Conservation (phyloP, 2,797 vertebrate species). For the Cygnus olor region DNA sequence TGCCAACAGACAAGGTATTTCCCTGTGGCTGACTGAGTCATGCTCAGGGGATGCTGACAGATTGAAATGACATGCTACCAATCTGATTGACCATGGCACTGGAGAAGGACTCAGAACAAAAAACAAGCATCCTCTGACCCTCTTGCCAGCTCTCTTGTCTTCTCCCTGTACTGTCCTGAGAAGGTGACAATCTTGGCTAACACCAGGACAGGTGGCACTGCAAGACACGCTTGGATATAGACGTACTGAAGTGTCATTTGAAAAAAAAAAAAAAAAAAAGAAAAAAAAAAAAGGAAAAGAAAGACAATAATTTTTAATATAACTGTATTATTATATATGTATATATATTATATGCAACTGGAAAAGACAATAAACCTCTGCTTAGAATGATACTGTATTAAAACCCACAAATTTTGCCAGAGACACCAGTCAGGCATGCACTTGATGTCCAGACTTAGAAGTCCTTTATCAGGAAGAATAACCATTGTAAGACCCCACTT, state of each 20-base stretch:
- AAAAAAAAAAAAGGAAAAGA: neutral
- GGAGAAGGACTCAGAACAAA: constrained; percentile 60
- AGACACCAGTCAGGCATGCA: neutral
- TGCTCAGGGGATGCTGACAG: constrained; percentile 80
- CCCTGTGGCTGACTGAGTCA: constrained; percentile 75
- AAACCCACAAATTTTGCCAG: neutral
- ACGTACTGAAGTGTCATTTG: neutral
- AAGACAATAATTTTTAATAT: constrained; percentile 36
- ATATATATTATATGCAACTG: neutral
- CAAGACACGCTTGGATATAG: constrained; percentile 23
- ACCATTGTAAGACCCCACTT: no score
- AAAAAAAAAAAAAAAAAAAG: neutral
- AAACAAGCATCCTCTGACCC: constrained; percentile 61
- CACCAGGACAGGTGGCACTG: constrained; percentile 10
- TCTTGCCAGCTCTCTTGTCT: constrained; percentile 61
- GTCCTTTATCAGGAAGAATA: neutral
- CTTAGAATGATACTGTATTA: neutral
- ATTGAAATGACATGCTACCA: constrained; percentile 84
- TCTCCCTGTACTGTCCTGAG: constrained; percentile 15
- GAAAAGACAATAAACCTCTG: constrained; percentile 7
- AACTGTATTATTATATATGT: neutral
- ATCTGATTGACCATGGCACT: constrained; percentile 80
- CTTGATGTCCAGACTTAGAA: neutral
- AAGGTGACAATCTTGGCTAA: neutral
- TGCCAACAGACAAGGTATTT: constrained; percentile 76